phyloP scores from a whole-genome alignment of 2,888 invertebrate genomes.

The Drosophila fulvimacula region DNA sequence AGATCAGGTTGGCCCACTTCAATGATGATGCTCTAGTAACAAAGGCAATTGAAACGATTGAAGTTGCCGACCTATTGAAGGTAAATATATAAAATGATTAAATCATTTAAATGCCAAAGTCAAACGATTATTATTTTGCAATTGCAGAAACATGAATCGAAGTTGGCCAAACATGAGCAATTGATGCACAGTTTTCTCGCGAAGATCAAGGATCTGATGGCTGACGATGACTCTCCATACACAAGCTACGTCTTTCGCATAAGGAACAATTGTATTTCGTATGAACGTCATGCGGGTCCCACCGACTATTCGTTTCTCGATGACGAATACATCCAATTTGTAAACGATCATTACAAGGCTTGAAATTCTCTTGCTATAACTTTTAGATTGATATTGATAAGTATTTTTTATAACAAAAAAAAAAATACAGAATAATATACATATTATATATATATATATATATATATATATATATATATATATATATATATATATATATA shows the following conservation, averaged over 20 bases:
- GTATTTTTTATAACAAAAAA: too few species aligned
- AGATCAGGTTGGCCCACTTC: conserved; percentile 7
- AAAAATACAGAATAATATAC: too few species aligned
- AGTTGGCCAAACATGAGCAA: neutral
- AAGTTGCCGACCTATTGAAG: neutral
- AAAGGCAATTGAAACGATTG: conserved; percentile 1
- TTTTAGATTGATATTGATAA: too few species aligned
- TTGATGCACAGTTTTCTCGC: conserved; percentile 7
- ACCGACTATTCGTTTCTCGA: conserved; percentile 23
- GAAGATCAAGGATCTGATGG: conserved; percentile 4
- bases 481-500: too few species aligned
- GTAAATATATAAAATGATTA: neutral
- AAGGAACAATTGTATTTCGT: neutral
- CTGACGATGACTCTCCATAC: conserved; percentile 11
- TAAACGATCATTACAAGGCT: conserved; percentile 4
- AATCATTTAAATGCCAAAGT: neutral
- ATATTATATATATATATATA: too few species aligned
- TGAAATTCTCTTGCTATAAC: neutral
- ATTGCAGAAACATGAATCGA: neutral
- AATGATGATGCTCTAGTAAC: neutral
- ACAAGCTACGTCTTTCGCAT: conserved; percentile 9
- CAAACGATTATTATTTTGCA: neutral
- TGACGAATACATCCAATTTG: conserved; percentile 24
- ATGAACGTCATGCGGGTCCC: conserved; percentile 6
- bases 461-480: too few species aligned